Evolutionary conservation across 2,797 vertebrate genomes (phyloP), one percentile per base, ranked within the genome.

Genomic region (Sebastiscus tertius): DNA sequence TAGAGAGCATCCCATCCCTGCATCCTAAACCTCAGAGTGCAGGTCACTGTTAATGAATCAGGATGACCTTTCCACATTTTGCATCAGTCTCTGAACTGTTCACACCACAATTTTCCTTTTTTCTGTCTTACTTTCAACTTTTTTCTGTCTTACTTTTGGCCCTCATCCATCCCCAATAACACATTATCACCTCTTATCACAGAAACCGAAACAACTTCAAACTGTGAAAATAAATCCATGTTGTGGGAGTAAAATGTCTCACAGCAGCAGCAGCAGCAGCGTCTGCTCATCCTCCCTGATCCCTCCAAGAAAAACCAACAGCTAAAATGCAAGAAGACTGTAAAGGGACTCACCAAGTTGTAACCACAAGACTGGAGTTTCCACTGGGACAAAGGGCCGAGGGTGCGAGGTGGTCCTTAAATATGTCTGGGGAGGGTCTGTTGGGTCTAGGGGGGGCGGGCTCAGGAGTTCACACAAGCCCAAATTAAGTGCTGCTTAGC

Each of bases 401-500:
- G 70, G 75, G 84, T 83, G 77, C 61, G 16, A 86, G 87, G 87
- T 84, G 83, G 49, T 93, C 89, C 95, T 96, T 96, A 96, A 95
- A 96, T 96, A 96, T 85, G 84, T 76, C 81, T 65, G 54, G 63
- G 91, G 58, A 24, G 71, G 76, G 67, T 70, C 66, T 39, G 83
- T 75, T 79, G 79, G 83, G 72, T 72, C 66, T 33, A 80, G 80
- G 6, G 90, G 84, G 90, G 96, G 95, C 77, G 93, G 94, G 85
- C 68, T 82, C 86, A 77, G 85, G 84, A 80, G 89, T 92, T 94
- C 93, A 89, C 89, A 94, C 90, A 96, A 95, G 92, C 84, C 96
- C 95, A 96, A 96, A 96, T 96, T 93, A 96, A 95, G 96, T 95
- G 93, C 88, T 92, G 93, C 88, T 91, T 80, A 68, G 90, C 77